These are phyloP conservation scores for Euthynnus affinis DNA, from an alignment of 2,797 vertebrate genomes.

Conservation along the genomic window DNA sequence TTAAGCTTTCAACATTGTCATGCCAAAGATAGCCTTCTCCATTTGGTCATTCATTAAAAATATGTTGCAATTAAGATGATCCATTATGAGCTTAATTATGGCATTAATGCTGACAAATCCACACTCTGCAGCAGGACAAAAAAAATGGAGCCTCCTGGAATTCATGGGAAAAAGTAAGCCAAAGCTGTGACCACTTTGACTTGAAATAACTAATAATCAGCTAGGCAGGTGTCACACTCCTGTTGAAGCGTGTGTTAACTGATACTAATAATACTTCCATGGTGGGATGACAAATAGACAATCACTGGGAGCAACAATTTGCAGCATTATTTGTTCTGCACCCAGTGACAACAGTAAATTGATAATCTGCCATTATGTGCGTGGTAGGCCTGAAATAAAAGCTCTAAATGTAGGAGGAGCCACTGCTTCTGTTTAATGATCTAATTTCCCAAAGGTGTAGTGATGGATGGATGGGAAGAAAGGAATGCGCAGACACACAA, in stretches of 20 bases:
- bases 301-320: constrained; percentile 23
- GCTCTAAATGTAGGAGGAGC: constrained; percentile 33
- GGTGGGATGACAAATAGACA: constrained; percentile 29
- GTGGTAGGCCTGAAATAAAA: constrained; percentile 45
- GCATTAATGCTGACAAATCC: constrained; percentile 66
- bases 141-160: constrained; percentile 9
- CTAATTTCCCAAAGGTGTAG: constrained; percentile 55
- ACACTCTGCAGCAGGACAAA: constrained; percentile 22
- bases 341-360: constrained; percentile 36
- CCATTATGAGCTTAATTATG: constrained; percentile 74
- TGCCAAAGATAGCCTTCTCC: constrained; percentile 67
- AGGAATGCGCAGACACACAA: constrained; percentile 32
- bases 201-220: constrained; percentile 20
- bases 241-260: constrained; percentile 5
- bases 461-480: constrained; percentile 52
- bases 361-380: constrained; percentile 45
- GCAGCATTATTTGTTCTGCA: constrained; percentile 44
- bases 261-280: constrained; percentile 9
- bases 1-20: constrained; percentile 67
- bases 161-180: constrained; percentile 2
- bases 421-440: constrained; percentile 49
- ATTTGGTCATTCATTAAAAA: constrained; percentile 77
- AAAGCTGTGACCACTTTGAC: neutral
- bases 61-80: constrained; percentile 76
- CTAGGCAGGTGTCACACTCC: constrained; percentile 6